phyloP scores from a whole-genome alignment of 2,888 invertebrate species.

The Andrena trimmerana region DNA sequence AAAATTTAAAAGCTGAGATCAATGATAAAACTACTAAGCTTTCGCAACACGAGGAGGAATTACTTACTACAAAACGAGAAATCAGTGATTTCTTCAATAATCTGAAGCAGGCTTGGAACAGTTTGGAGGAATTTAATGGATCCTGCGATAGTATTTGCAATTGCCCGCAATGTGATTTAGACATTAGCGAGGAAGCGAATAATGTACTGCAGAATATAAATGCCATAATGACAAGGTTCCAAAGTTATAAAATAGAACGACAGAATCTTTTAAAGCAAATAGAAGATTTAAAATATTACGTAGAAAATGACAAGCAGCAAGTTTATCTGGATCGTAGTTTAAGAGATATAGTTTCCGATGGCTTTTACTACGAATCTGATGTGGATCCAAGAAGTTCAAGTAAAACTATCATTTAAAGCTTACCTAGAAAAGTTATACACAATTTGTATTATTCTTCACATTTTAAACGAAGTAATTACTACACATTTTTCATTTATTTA shows the following conservation, averaged over 20 bases:
- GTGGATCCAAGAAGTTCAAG: background rate
- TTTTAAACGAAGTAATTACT: background rate
- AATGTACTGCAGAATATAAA: conserved; percentile 63
- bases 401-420: conserved; percentile 18
- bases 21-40: conserved; percentile 68
- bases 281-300: conserved; percentile 54
- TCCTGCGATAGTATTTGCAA: conserved; percentile 61
- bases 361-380: conserved; percentile 8
- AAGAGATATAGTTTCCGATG: conserved; percentile 13
- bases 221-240: conserved; percentile 58
- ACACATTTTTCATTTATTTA: conserved; percentile 7
- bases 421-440: background rate
- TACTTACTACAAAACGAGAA: conserved; percentile 62
- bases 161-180: conserved; percentile 53
- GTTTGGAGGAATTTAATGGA: conserved; percentile 65
- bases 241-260: conserved; percentile 68
- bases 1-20: conserved; percentile 64
- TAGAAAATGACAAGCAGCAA: conserved; percentile 14
- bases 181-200: conserved; percentile 66
- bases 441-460: background rate
- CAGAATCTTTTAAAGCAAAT: conserved; percentile 62
- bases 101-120: conserved; percentile 67
- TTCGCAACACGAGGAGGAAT: conserved; percentile 69
- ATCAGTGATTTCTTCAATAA: conserved; percentile 66
- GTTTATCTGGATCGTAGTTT: conserved; percentile 18